phyloP scores from a whole-genome alignment of 1,140 invertebrate species.

The Tetraneura akinire region DNA sequence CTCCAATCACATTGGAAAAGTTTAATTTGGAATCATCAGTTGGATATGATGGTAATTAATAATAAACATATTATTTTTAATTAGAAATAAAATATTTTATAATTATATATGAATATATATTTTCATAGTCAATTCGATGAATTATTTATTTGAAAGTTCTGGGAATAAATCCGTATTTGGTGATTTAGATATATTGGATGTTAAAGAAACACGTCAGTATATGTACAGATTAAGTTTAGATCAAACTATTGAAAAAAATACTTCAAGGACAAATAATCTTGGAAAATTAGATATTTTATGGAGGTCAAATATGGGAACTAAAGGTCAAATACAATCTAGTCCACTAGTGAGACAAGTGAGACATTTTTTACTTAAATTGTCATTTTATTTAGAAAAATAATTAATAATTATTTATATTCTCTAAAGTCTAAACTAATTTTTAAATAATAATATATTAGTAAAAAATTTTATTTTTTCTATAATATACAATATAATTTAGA shows the following conservation, averaged over 20 bases:
- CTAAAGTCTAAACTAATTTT: too few species aligned
- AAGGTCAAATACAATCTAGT: constrained; percentile 92
- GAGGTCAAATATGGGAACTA: constrained; percentile 93
- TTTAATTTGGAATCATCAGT: constrained; percentile 88
- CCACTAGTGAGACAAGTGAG: constrained; percentile 88
- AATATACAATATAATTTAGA: too few species aligned
- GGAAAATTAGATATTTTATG: constrained; percentile 97
- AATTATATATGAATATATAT: not conserved
- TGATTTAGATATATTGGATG: constrained; percentile 77
- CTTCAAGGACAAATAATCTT: constrained; percentile 84
- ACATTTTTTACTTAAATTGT: constrained; percentile 34
- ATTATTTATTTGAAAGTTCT: constrained; percentile 15
- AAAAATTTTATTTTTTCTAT: too few species aligned
- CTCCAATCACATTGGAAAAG: constrained; percentile 88
- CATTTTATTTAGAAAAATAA: not conserved
- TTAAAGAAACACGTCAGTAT: constrained; percentile 83
- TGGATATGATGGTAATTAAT: constrained; percentile 73
- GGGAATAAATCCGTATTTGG: constrained; percentile 78
- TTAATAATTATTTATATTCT: too few species aligned
- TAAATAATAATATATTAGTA: too few species aligned
- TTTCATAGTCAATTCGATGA: constrained; percentile 33
- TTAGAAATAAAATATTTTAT: not conserved
- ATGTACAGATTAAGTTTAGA: constrained; percentile 84
- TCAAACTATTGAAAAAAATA: constrained; percentile 70
- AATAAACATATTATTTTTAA: constrained; percentile 49